phyloP scores from a whole-genome alignment of 2,888 invertebrate species.

The Drosophila cracens region DNA sequence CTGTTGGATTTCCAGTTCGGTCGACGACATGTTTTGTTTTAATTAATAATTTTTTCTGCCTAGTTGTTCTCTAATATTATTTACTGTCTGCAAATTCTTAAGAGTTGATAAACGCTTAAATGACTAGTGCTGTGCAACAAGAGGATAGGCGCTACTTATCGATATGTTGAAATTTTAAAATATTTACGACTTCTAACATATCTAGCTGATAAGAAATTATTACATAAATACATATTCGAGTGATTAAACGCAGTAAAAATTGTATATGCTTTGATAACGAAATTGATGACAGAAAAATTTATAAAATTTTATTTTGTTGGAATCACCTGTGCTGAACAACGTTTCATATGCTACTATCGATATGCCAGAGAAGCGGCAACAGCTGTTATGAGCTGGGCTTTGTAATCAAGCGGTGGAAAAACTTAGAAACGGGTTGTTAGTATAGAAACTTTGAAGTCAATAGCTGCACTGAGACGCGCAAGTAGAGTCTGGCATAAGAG shows the following conservation, averaged over 20 bases:
- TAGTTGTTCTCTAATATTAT: constrained; percentile 66
- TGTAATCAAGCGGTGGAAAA: constrained; percentile 49
- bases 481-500: constrained; percentile 15
- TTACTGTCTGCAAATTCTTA: constrained; percentile 71
- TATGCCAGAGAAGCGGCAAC: constrained; percentile 33
- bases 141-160: constrained; percentile 45
- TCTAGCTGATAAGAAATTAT: not conserved
- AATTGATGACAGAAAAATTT: not conserved
- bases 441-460: constrained; percentile 57
- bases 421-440: constrained; percentile 68
- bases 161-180: constrained; percentile 36
- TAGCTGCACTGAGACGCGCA: constrained; percentile 28
- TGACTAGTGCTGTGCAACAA: constrained; percentile 52
- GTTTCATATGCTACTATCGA: constrained; percentile 43
- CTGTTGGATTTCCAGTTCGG: constrained; percentile 74
- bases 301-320: not conserved
- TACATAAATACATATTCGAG: not conserved
- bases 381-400: constrained; percentile 71
- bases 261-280: not conserved
- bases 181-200: not conserved
- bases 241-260: not conserved
- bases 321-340: constrained; percentile 37
- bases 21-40: constrained; percentile 79
- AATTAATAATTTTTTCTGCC: constrained; percentile 55
- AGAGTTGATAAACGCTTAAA: constrained; percentile 60